Percentiles rank a stretch among this genome's conserved stretches.
Evolutionary conservation across 2,888 invertebrate genomes (phyloP).

Genomic region (Branchellion lobata): DNA sequence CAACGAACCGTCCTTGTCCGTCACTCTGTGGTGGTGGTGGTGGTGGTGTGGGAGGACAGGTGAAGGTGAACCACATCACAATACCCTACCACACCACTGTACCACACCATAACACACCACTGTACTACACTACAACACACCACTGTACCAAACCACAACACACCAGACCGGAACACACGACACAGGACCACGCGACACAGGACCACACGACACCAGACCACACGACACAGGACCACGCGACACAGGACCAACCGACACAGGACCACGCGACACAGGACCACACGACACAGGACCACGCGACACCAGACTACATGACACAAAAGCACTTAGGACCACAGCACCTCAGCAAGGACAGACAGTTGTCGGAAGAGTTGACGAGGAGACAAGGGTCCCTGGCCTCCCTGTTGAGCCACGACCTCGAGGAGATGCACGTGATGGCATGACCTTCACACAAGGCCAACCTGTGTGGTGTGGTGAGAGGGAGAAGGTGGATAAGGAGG

Average conservation of each 20-base stretch:
- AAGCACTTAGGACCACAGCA: conserved; percentile 52
- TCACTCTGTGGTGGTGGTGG: conserved; percentile 63
- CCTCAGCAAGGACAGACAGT: conserved; percentile 73
- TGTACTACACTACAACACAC: too few relatives aligned
- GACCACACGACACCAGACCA: not conserved
- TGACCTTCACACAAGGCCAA: conserved; percentile 67
- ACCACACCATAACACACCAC: too few relatives aligned
- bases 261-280: too few relatives aligned
- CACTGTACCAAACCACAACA: too few relatives aligned
- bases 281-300: too few relatives aligned
- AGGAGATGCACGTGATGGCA: conserved; percentile 74
- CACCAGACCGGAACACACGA: too few relatives aligned
- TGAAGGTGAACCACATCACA: not conserved
- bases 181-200: not conserved
- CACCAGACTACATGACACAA: too few relatives aligned
- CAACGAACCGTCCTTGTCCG: conserved; percentile 69
- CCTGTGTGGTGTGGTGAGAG: conserved; percentile 53
- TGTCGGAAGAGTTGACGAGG: conserved; percentile 76
- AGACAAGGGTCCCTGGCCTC: conserved; percentile 74
- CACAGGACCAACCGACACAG: too few relatives aligned
- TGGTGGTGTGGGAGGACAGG: not conserved
- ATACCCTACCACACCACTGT: too few relatives aligned
- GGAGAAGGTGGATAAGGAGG: not conserved
- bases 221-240: not conserved
- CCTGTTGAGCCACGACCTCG: conserved; percentile 79